Evolutionary conservation across 2,888 invertebrate species (phyloP), one percentile per base, ranked within the genome.

Genomic region (Caenorhabditis sp.): DNA sequence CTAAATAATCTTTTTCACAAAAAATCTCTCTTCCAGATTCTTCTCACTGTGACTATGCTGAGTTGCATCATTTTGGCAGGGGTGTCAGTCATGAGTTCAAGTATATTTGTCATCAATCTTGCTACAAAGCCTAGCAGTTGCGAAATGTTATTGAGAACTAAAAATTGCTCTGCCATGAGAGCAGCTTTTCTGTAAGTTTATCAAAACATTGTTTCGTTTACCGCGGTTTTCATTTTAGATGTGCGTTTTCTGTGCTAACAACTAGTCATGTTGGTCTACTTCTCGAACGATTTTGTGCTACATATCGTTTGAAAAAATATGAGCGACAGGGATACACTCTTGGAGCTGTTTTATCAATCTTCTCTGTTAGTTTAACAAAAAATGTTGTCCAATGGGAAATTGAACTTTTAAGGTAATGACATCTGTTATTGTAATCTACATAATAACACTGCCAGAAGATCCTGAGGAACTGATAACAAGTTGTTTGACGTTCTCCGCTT

Each of bases 401-500:
- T 26, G 1, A 37, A 10, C 3, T 43, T 66, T 66, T 50, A 26
- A 74, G 74, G 61, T 74, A 21, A 54, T 55, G 3, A 62, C 66
- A 4, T 61, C 74, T 21, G 54, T 58, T n/a, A 58, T 53, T 2
- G 62, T 63, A 4, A 66, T 69, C 17, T 61, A 21, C 50, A 58
- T 66, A 3, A 63, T 69, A 0, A n/a, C 66, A 5, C 23, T 58
- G 12, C 60, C 60, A 1, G 69, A 74, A 61, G 69, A 74, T 50
- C 64, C 65, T 5, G 69, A 69, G 43, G 74, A 74, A 58, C 54
- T 74, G 62, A 69, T 69, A 2, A 74, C 74, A 23, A 63, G 59
- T 0, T 74, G 74, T 50, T 17, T 69, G 8, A 65, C 74, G 14
- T 74, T 69, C 26, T 66, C 69, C 19, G 66, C 74, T 49, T 69